Evolutionary conservation across 2,888 invertebrate species (phyloP), one percentile per base, ranked within the genome.

Genomic region (Netelia fuscicornis): DNA sequence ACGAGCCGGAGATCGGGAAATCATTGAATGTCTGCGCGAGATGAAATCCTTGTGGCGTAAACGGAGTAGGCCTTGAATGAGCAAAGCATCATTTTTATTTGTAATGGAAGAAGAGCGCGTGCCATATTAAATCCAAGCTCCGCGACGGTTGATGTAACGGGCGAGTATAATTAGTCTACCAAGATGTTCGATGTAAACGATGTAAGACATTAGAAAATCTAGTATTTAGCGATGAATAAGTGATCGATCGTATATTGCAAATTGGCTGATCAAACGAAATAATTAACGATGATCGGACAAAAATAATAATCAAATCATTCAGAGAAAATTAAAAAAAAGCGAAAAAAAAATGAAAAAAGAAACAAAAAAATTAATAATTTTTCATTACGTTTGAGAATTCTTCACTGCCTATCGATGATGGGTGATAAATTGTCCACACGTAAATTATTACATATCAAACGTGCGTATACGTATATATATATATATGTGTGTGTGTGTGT

Each of bases 61-160:
- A 80, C 74, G 82, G 83, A 84, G 85, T 82, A 86, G 86, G 83
- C 86, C 77, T 86, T 84, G 86, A 86, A 87, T 82, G 81, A 86
- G 72, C 74, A 80, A 81, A 86, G 80, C 72, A 79, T 62, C 65
- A 11, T 30, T 56, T 70, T 65, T 20, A 70, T 65, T 75, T 75
- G n/a, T 42, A 54, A 76, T 72, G 48, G n/a, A 77, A 62, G 30
- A 60, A 42, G 60, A 58, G 37, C 52, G 65, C 67, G 60, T 30
- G 54, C 37, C 52, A 54, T 79, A 79, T 78, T 64, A 65, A 68
- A 71, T 72, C 65, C 17, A 67, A 76, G 82, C 85, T 85, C 82
- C 79, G 82, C 62, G 52, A 72, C 65, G 64, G 54, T 80, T 75
- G 67, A 80, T 85, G 67, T 85, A 76, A 78, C 58, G 67, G 82